Conservation (phyloP, 2,888 invertebrate species). For the Drosophila mettleri region DNA sequence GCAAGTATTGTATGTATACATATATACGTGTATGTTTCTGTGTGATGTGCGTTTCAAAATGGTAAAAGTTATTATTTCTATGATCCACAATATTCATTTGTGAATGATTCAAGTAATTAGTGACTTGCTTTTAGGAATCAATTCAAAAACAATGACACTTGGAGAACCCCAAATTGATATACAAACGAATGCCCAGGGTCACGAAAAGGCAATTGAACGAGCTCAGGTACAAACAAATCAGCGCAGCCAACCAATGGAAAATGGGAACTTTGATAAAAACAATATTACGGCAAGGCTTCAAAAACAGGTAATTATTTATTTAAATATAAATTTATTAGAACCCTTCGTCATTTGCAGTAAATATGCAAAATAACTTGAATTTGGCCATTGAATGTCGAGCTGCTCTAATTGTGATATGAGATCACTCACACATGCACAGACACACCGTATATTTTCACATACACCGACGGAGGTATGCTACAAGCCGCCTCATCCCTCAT, state of each 20-base stretch:
- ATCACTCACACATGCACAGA: slow-evolving; percentile 28
- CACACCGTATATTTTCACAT: not conserved
- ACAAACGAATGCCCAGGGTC: slow-evolving; percentile 23
- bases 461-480: not conserved
- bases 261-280: slow-evolving; percentile 42
- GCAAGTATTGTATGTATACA: not conserved
- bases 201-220: slow-evolving; percentile 31
- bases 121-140: slow-evolving; percentile 14
- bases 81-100: not conserved
- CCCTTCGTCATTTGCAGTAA: not conserved
- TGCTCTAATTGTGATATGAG: slow-evolving; percentile 30
- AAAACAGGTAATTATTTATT: slow-evolving; percentile 42
- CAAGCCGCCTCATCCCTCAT: not conserved
- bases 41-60: not conserved
- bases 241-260: slow-evolving; percentile 49
- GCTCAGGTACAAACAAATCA: slow-evolving; percentile 28
- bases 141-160: slow-evolving; percentile 66
- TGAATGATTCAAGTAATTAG: not conserved
- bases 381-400: slow-evolving; percentile 6
- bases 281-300: slow-evolving; percentile 36
- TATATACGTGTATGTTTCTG: not conserved
- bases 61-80: not conserved
- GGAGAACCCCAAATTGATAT: slow-evolving; percentile 70
- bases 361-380: not conserved
- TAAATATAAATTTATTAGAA: not conserved